Conservation (phyloP, 2,113 vertebrate species). For the Pantherophis guttatus region DNA sequence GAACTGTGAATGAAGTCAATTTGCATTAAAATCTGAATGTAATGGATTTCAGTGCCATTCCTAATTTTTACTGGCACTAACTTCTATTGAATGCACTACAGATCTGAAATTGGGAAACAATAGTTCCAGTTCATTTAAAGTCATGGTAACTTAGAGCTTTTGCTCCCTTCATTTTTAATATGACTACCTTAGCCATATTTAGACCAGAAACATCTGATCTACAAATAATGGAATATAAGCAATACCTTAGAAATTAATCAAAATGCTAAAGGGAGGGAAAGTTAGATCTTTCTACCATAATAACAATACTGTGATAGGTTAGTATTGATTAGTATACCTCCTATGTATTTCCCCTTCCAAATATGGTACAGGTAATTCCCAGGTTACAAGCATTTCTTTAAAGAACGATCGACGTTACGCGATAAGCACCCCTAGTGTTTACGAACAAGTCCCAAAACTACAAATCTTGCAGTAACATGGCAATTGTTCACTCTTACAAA, state of each 20-base stretch:
- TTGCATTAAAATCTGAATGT: background rate
- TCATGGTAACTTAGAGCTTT: background rate
- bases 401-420: too few species aligned
- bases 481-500: too few species aligned
- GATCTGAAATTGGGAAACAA: background rate
- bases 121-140: background rate
- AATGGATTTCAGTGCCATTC: background rate
- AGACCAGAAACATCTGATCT: background rate
- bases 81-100: background rate
- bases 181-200: background rate
- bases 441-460: too few species aligned
- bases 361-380: background rate
- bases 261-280: background rate
- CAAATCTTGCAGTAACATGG: too few species aligned
- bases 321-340: background rate
- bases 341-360: background rate
- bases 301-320: background rate
- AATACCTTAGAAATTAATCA: background rate
- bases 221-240: background rate
- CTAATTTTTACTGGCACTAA: background rate
- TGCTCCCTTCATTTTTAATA: background rate
- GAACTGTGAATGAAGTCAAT: background rate
- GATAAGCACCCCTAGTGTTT: too few species aligned
- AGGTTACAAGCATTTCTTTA: too few species aligned
- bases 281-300: background rate